phyloP scores from a whole-genome alignment of 2,113 vertebrate species.

The Baryphthengus martii region DNA sequence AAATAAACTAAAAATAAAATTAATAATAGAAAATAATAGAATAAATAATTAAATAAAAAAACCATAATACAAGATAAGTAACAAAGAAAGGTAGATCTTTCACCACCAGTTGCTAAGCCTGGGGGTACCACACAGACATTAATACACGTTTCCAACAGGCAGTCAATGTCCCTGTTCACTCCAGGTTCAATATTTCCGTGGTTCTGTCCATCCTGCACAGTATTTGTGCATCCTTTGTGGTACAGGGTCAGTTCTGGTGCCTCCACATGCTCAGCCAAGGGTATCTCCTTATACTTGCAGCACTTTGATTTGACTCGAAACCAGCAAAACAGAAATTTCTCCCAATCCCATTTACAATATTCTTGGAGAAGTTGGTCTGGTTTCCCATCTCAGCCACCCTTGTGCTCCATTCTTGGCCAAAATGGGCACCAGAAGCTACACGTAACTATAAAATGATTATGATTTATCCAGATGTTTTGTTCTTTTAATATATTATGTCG shows the following conservation, averaged over 20 bases:
- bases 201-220: background rate
- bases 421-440: slow-evolving; percentile 19
- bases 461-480: slow-evolving; percentile 6
- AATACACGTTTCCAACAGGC: rapidly evolving
- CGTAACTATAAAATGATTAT: slow-evolving; percentile 44
- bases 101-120: background rate
- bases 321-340: slow-evolving; percentile 15
- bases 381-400: slow-evolving; percentile 11
- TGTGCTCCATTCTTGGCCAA: background rate
- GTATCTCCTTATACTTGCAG: background rate
- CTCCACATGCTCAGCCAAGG: background rate
- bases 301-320: slow-evolving; percentile 29
- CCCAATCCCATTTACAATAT: slow-evolving; percentile 19
- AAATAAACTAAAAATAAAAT: background rate
- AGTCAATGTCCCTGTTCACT: background rate
- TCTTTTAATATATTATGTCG: slow-evolving; percentile 33
- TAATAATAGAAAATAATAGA: no score
- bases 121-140: background rate
- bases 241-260: background rate
- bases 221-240: background rate
- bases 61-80: no score
- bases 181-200: background rate
- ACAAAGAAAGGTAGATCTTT: background rate
- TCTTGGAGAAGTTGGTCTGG: background rate
- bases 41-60: no score